phyloP scores from a whole-genome alignment of 2,797 vertebrate genomes.

The Molossus molossus region DNA sequence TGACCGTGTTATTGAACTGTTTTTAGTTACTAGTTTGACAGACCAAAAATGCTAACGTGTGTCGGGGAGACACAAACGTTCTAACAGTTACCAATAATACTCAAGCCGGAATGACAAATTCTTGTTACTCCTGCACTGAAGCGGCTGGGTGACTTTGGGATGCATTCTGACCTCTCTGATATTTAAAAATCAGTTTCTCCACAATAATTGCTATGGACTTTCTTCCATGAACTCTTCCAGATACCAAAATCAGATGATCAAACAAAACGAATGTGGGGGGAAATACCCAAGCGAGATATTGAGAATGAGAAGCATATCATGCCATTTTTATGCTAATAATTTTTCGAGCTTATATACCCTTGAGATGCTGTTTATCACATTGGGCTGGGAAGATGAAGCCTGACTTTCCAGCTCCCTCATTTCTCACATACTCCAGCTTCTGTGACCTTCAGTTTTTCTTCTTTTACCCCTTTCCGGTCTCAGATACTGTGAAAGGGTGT shows the following conservation, averaged over 20 bases:
- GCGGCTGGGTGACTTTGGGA: slow-evolving; percentile 4
- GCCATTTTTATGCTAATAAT: background rate
- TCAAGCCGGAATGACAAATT: background rate
- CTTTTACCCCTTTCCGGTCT: background rate
- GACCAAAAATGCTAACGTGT: slow-evolving; percentile 28
- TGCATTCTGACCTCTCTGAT: background rate
- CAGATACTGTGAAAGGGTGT: background rate
- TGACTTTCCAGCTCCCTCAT: background rate
- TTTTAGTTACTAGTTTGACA: slow-evolving; percentile 63
- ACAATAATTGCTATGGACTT: background rate
- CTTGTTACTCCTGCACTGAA: background rate
- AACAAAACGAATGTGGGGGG: background rate
- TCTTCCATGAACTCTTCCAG: background rate
- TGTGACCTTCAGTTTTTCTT: background rate
- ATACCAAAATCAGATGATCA: background rate
- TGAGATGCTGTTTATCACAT: background rate
- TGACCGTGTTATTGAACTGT: slow-evolving; percentile 45
- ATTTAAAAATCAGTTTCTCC: background rate
- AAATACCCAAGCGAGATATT: background rate
- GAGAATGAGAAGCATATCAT: background rate
- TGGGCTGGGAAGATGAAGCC: background rate
- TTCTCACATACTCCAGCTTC: background rate
- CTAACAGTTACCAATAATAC: slow-evolving; percentile 18
- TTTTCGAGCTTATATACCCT: background rate
- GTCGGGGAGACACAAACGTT: slow-evolving; percentile 51